Evolutionary conservation across 2,888 invertebrate species (phyloP).

Genomic region (Cacoxenus indagator): DNA sequence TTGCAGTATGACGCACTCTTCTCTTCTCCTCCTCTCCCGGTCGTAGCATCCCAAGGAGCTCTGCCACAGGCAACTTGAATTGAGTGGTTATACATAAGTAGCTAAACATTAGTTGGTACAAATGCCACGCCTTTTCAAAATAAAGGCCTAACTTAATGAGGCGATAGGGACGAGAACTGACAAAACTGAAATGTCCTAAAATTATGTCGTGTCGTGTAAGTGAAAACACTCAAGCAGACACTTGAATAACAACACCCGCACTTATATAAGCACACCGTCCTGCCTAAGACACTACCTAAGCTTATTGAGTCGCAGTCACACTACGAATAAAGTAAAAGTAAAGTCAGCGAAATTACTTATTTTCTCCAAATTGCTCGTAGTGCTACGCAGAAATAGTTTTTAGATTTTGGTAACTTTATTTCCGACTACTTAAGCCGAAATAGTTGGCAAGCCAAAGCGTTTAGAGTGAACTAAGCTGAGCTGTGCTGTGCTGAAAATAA

Average conservation of each 20-base stretch:
- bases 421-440: not conserved
- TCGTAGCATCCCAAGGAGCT: too few species aligned
- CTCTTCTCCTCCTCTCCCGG: too few species aligned
- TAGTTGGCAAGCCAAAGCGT: not conserved
- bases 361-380: not conserved
- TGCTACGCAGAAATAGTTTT: not conserved
- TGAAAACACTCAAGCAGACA: not conserved
- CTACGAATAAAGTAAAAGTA: not conserved
- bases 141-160: not conserved
- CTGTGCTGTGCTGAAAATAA: too few species aligned
- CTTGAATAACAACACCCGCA: too few species aligned
- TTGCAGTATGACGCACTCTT: not conserved
- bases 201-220: not conserved
- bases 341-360: slow-evolving; percentile 1
- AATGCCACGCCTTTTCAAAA: not conserved
- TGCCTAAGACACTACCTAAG: not conserved
- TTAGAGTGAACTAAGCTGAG: too few species aligned
- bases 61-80: not conserved
- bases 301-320: not conserved
- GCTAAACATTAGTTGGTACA: not conserved
- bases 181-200: not conserved
- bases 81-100: not conserved
- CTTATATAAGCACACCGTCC: not conserved
- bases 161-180: not conserved
- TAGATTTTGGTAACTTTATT: slow-evolving; percentile 3